A percentile compares a stretch with the other conserved stretches of the same genome.
These are phyloP conservation scores for Benthosema pterotum DNA, from an alignment of 2,797 vertebrate genomes.

Conservation along the genomic window DNA sequence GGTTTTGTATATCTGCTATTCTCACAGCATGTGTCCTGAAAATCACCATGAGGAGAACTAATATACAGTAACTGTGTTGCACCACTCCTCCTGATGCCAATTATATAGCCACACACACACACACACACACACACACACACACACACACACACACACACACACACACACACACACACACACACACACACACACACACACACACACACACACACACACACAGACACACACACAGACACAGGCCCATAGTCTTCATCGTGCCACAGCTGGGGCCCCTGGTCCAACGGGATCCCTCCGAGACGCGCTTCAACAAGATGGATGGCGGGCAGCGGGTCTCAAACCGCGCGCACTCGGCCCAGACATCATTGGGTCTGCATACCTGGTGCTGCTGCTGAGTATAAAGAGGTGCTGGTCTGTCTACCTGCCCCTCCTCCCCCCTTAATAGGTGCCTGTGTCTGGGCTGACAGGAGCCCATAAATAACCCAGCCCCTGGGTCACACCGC, in stretches of 20 bases:
- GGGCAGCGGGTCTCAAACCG: constrained; percentile 64
- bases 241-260: constrained; percentile 52
- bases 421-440: constrained; percentile 71
- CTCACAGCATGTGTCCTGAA: too few relatives aligned
- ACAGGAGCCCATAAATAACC: constrained; percentile 83
- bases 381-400: constrained; percentile 69
- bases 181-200: too few relatives aligned
- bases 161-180: not conserved
- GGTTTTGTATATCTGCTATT: too few relatives aligned
- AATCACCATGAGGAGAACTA: too few relatives aligned
- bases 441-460: constrained; percentile 72
- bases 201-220: constrained; percentile 13
- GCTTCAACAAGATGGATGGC: constrained; percentile 79
- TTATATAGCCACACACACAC: too few relatives aligned
- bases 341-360: constrained; percentile 76
- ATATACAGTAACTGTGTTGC: too few relatives aligned
- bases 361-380: constrained; percentile 69
- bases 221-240: constrained; percentile 18
- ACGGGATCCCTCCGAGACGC: constrained; percentile 60
- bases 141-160: not conserved
- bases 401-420: constrained; percentile 68
- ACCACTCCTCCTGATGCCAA: too few relatives aligned
- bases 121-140: too few relatives aligned
- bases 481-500: constrained; percentile 42
- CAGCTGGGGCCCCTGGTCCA: constrained; percentile 61